phyloP scores from a whole-genome alignment of 2,113 vertebrate genomes.

The Etia nguti region DNA sequence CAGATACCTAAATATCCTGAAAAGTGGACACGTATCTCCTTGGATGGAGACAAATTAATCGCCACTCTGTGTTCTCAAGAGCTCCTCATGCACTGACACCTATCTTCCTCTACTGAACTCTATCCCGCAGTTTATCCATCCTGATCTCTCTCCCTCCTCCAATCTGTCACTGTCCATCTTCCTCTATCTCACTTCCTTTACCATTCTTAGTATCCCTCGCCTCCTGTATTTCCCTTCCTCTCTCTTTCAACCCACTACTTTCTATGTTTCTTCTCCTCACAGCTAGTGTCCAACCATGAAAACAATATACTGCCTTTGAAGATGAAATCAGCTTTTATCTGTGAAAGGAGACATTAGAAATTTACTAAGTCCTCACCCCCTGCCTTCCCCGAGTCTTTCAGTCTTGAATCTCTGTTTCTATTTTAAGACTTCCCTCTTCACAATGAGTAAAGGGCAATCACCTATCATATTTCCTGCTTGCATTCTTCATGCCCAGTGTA shows the following conservation, averaged over 20 bases:
- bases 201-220: background rate
- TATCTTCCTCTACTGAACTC: background rate
- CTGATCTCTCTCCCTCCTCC: background rate
- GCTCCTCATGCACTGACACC: background rate
- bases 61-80: background rate
- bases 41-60: background rate
- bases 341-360: conserved; percentile 7
- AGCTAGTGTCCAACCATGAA: background rate
- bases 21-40: background rate
- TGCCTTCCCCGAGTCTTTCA: background rate
- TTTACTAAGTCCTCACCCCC: background rate
- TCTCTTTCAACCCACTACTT: background rate
- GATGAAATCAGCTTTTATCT: conserved; percentile 7
- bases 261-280: conserved; percentile 2
- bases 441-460: conserved; percentile 25
- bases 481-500: conserved; percentile 1
- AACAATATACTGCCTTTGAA: background rate
- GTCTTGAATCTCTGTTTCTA: conserved; percentile 10
- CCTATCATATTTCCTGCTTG: background rate
- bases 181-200: background rate
- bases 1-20: background rate
- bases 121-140: background rate
- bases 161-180: background rate
- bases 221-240: background rate
- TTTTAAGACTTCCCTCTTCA: conserved; percentile 23